Evolutionary conservation across 2,113 vertebrate species (phyloP).

Genomic region (Condylura cristata): DNA sequence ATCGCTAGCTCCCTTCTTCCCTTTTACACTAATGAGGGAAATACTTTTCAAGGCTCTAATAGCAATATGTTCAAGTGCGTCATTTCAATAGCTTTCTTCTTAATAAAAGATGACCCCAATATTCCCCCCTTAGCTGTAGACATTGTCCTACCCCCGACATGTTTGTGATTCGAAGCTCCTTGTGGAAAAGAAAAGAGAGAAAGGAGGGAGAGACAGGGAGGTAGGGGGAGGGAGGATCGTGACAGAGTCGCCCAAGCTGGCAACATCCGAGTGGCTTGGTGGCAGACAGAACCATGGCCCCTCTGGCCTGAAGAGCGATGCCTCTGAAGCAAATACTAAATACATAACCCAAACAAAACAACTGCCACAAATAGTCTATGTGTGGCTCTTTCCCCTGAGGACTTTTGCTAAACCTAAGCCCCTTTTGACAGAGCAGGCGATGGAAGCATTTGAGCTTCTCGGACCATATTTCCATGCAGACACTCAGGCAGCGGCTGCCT

Average conservation of each 20-base stretch:
- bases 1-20: constrained; percentile 86
- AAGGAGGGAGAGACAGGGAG: neutral
- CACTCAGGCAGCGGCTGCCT: fast-evolving
- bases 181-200: constrained; percentile 23
- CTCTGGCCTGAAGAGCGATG: neutral
- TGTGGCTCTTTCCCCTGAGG: neutral
- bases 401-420: neutral
- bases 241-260: neutral
- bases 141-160: constrained; percentile 77
- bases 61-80: constrained; percentile 87
- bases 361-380: neutral
- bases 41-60: constrained; percentile 86
- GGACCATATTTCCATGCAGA: fast-evolving
- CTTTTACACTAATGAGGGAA: constrained; percentile 88
- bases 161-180: constrained; percentile 73
- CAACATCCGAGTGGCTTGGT: fast-evolving
- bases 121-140: constrained; percentile 70
- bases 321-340: neutral
- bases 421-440: fast-evolving
- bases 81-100: constrained; percentile 89
- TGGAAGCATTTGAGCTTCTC: fast-evolving
- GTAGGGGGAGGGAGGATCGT: neutral
- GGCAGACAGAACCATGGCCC: fast-evolving
- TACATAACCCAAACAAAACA: neutral
- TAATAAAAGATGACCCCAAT: constrained; percentile 94